phyloP scores from a whole-genome alignment of 2,888 invertebrate genomes.

The Napeogenes inachia region DNA sequence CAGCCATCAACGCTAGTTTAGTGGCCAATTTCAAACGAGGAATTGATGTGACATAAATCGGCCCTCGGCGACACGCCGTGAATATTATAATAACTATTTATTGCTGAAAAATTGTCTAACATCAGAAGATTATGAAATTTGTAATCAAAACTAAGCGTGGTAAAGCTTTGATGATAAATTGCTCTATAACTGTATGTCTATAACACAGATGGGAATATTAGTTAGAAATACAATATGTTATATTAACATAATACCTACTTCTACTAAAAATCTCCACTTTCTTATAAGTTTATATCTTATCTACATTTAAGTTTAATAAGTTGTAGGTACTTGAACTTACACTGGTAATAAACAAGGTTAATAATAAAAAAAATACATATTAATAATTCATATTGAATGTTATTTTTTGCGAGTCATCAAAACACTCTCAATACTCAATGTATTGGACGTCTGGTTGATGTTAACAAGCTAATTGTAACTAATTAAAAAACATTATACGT shows the following conservation, averaged over 20 bases:
- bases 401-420: background rate
- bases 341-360: no score
- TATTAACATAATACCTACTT: no score
- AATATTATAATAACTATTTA: constrained; percentile 67
- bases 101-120: constrained; percentile 36
- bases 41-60: constrained; percentile 66
- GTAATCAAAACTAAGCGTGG: background rate
- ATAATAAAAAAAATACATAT: background rate
- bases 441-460: background rate
- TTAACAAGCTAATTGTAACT: background rate
- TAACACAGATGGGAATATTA: no score
- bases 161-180: background rate
- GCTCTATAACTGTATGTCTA: background rate
- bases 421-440: background rate
- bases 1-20: constrained; percentile 17
- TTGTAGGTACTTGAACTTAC: no score
- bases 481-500: background rate
- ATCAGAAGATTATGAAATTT: background rate
- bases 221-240: no score
- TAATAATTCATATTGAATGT: no score
- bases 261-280: no score
- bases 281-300: no score
- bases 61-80: constrained; percentile 58
- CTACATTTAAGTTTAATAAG: no score
- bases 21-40: constrained; percentile 46